These are phyloP conservation scores for Oscheius sp. DNA, from an alignment of 2,888 invertebrate genomes.

Conservation along the genomic window DNA sequence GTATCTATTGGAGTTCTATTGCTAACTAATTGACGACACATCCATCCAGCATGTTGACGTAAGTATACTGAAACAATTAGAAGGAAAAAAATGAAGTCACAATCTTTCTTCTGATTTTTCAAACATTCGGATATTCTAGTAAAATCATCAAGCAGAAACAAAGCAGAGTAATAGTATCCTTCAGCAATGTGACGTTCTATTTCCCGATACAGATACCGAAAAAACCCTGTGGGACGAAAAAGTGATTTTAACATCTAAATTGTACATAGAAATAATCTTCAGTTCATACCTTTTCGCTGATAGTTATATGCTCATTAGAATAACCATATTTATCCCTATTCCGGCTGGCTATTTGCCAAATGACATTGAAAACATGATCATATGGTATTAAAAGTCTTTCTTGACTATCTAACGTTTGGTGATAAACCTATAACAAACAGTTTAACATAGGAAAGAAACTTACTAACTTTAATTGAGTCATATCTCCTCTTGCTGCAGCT, in stretches of 20 bases:
- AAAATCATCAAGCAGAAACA: conserved; percentile 47
- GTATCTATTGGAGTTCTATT: conserved; percentile 35
- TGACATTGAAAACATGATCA: conserved; percentile 46
- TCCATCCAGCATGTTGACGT: conserved; percentile 38
- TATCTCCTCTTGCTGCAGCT: conserved; percentile 47
- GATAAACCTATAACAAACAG: conserved; percentile 31
- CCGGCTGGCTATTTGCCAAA: conserved; percentile 47
- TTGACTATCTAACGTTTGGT: conserved; percentile 32
- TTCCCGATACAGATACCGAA: conserved; percentile 49
- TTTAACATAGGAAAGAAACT: not conserved
- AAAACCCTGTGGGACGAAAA: conserved; percentile 47
- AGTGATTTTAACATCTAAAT: conserved; percentile 49
- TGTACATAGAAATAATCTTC: not conserved
- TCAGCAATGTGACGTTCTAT: conserved; percentile 54
- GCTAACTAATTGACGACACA: conserved; percentile 47
- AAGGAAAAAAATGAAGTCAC: conserved; percentile 31
- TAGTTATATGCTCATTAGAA: not conserved
- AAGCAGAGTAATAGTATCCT: conserved; percentile 55
- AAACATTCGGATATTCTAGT: conserved; percentile 43
- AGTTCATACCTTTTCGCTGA: conserved; percentile 42
- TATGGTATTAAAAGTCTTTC: conserved; percentile 37
- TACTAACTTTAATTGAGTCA: conserved; percentile 37
- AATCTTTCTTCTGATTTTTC: conserved; percentile 39
- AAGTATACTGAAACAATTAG: conserved; percentile 35
- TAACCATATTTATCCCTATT: not conserved